phyloP scores from a whole-genome alignment of 2,113 vertebrate genomes.

The Ginglymostoma cirratum region DNA sequence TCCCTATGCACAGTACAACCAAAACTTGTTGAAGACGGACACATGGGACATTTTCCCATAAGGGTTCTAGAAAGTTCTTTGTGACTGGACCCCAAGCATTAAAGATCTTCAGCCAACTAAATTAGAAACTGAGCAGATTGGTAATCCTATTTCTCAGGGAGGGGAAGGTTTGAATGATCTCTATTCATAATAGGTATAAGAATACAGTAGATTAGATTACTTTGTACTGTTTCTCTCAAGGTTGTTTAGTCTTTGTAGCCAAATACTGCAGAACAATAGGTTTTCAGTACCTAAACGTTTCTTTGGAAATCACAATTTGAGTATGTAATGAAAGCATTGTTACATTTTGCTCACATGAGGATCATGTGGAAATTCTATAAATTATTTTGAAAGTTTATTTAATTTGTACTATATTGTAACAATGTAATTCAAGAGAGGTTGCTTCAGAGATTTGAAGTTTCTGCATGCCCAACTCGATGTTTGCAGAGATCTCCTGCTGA shows the following conservation, averaged over 20 bases:
- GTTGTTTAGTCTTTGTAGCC: neutral
- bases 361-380: neutral
- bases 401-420: neutral
- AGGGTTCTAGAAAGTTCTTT: neutral
- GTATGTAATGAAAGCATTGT: neutral
- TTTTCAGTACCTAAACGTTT: neutral
- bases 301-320: neutral
- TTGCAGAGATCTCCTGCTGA: constrained; percentile 13
- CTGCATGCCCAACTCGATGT: neutral
- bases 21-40: neutral
- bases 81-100: neutral
- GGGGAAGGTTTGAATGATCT: neutral
- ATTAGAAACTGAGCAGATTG: neutral
- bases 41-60: neutral
- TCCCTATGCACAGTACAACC: neutral
- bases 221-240: neutral
- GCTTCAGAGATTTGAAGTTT: constrained; percentile 4
- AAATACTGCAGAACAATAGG: neutral
- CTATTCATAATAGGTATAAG: neutral
- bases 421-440: neutral
- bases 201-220: neutral
- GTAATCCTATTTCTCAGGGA: neutral
- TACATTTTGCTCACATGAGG: neutral
- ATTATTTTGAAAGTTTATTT: neutral
- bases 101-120: neutral